Conservation (phyloP, 2,113 vertebrate genomes). For the Tiliqua scincoides region DNA sequence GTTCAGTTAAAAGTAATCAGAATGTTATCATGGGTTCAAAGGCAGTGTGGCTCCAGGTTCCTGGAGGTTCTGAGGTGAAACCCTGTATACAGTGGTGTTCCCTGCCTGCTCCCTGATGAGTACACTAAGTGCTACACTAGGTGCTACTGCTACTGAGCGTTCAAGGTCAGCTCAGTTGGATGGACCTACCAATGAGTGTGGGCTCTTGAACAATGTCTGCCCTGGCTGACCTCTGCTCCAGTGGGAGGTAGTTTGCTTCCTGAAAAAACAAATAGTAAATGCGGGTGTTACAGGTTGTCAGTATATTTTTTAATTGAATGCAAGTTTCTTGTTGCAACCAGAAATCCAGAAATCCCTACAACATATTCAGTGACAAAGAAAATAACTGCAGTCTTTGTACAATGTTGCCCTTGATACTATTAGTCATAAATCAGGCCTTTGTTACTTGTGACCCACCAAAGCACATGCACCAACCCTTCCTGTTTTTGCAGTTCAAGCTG, state of each 20-base stretch:
- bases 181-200: no score
- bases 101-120: no score
- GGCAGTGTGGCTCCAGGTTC: no score
- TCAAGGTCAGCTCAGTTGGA: no score
- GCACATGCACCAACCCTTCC: neutral
- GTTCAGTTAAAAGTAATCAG: neutral
- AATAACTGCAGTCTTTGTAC: conserved; percentile 51
- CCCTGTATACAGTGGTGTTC: no score
- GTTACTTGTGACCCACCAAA: neutral
- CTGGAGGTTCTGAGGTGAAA: no score
- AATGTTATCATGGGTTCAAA: neutral
- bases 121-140: no score
- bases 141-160: no score
- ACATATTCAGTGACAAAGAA: conserved; percentile 34
- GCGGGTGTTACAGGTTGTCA: conserved; percentile 52
- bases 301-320: conserved; percentile 36
- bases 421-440: conserved; percentile 14
- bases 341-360: conserved; percentile 42
- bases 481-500: neutral
- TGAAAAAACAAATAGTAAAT: conserved; percentile 49
- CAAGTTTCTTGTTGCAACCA: conserved; percentile 41
- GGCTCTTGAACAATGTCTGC: no score
- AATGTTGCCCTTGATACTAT: conserved; percentile 7
- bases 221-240: neutral
- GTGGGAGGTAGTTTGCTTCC: neutral